Base-by-base conservation (phyloP, 2,888 invertebrate species). In the Merodon equestris region DNA sequence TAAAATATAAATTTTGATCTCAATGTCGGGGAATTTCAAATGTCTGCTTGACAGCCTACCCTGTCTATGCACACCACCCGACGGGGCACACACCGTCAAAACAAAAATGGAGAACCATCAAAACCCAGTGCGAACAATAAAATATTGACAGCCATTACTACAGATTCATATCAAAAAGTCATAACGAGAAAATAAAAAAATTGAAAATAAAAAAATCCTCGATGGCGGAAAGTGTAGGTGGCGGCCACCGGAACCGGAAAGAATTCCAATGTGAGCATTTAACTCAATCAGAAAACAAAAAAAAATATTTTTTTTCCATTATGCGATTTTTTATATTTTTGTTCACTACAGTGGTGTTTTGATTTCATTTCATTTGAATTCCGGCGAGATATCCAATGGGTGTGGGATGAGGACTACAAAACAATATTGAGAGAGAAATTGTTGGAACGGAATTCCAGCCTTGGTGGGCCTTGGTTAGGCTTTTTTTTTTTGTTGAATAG, bases 61-160 rank as follows among this genome's bases (percentile, higher is more conserved):
- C 3, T 27, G 7, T 27, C 27, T 27, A 7, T n/a, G n/a, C n/a
- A n/a, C n/a, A 7, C 27, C 27, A 7, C 3, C 7, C 2, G 27
- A 27, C 27, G 27, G 27, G 27, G 27, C 27, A 27, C 14, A n/a
- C 47, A 19, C 19, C 12, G 36, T 58, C 48, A 48, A 12, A 61
- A 51, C 13, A 61, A 57, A 63, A 63, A 63, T 50, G 3, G 27
- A 27, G 61, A 77, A 67, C 66, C 66, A 67, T 77, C 72, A 66
- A 61, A 34, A 67, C 44, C 66, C 67, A 57, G 54, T 67, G 72
- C 72, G 47, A 77, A 73, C 66, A 77, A 77, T 77, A 77, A 77
- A 77, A 77, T 72, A 77, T 72, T 61, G 76, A 77, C 67, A 77
- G 57, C 76, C 76, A 72, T 77, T 77, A 66, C 60, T 72, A 27